These are phyloP conservation scores for Rhopalosiphum nymphaeae DNA, from an alignment of 2,888 invertebrate species.

Conservation along the genomic window DNA sequence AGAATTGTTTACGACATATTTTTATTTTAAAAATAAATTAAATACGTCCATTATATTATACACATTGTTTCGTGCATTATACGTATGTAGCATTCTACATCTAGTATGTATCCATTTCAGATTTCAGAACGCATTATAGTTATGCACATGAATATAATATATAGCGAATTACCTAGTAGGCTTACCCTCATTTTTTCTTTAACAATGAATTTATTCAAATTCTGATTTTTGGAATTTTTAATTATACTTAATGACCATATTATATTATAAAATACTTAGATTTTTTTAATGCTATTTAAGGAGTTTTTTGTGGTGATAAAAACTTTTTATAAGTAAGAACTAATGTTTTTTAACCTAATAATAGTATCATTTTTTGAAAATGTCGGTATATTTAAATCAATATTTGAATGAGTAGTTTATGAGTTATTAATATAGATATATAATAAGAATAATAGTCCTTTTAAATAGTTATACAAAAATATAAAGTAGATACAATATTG, in stretches of 20 bases:
- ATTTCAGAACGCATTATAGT: background rate
- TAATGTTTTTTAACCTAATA: background rate
- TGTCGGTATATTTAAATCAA: background rate
- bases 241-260: no score
- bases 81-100: background rate
- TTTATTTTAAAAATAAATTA: background rate
- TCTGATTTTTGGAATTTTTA: background rate
- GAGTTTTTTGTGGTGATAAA: background rate
- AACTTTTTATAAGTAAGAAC: background rate
- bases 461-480: background rate
- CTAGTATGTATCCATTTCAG: background rate
- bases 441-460: background rate
- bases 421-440: background rate
- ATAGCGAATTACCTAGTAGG: background rate
- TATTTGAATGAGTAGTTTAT: background rate
- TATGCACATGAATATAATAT: background rate
- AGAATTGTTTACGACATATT: slow-evolving; percentile 14
- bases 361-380: background rate
- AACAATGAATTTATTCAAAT: background rate
- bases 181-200: background rate
- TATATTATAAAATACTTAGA: background rate
- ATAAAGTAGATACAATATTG: background rate
- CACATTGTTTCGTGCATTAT: background rate
- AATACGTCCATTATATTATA: background rate
- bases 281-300: background rate